These are phyloP conservation scores for Calameuta filiformis DNA, from an alignment of 2,888 invertebrate species.

Conservation along the genomic window DNA sequence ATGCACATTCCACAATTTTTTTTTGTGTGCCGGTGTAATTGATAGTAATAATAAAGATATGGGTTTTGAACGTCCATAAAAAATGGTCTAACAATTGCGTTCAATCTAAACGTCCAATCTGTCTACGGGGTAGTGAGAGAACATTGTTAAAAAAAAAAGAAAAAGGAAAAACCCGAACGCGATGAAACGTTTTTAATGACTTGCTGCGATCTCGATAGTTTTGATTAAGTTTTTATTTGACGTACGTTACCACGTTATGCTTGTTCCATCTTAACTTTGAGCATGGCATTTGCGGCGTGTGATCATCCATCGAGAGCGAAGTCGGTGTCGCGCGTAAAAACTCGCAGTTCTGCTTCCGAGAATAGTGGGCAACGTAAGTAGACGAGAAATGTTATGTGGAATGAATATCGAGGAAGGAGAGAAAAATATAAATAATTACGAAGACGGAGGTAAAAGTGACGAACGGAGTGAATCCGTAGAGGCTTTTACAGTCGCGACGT, in stretches of 20 bases:
- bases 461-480: not conserved
- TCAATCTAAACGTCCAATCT: not conserved
- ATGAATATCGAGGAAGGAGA: not conserved
- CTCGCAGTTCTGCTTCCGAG: not conserved
- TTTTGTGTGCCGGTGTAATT: not conserved
- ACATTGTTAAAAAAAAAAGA: not conserved
- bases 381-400: not conserved
- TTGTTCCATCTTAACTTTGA: constrained; percentile 52
- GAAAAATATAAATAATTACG: not conserved
- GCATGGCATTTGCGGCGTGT: constrained; percentile 58
- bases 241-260: constrained; percentile 32
- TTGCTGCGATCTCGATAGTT: constrained; percentile 16
- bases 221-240: constrained; percentile 23
- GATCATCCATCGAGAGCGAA: constrained; percentile 27
- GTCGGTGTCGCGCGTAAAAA: constrained; percentile 4
- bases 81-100: not conserved
- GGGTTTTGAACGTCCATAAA: not conserved
- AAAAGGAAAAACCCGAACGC: not conserved
- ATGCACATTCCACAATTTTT: no score
- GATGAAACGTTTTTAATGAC: not conserved
- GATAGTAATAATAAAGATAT: not conserved
- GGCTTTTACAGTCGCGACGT: not conserved
- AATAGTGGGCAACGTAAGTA: not conserved
- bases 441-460: not conserved
- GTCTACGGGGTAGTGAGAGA: not conserved